Conservation (phyloP, 2,797 vertebrate genomes). For the Masticophis lateralis region DNA sequence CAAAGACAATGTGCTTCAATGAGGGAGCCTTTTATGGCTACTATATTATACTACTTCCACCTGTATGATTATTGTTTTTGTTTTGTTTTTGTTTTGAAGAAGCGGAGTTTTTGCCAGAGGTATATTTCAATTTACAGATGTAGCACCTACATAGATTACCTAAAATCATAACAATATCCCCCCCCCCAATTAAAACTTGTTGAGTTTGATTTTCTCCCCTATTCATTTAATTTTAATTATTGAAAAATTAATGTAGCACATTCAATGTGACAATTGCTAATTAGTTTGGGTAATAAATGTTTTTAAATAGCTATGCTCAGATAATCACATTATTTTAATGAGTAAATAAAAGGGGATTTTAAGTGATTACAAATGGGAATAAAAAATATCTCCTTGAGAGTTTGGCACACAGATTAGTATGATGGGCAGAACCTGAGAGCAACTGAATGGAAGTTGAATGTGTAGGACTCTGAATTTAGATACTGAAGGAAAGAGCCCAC, state of each 20-base stretch:
- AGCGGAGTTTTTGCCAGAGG: not conserved
- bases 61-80: not conserved
- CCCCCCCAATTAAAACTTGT: not conserved
- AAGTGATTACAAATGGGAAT: not conserved
- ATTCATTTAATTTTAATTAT: conserved; percentile 30
- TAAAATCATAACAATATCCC: not conserved
- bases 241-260: conserved; percentile 24
- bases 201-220: not conserved
- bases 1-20: not conserved
- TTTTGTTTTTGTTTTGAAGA: too few species aligned
- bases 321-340: conserved; percentile 15
- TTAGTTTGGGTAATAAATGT: conserved; percentile 18
- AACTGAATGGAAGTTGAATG: not conserved
- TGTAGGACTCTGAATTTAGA: not conserved
- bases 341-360: not conserved
- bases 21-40: too few species aligned
- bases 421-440: not conserved
- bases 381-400: not conserved
- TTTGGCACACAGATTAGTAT: not conserved
- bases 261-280: conserved; percentile 18
- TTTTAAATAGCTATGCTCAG: conserved; percentile 10
- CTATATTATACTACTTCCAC: not conserved
- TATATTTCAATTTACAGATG: not conserved
- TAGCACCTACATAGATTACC: not conserved
- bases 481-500: not conserved